A percentile compares a stretch with the other conserved stretches of the same genome.
Evolutionary conservation across 2,797 vertebrate genomes (phyloP).

Genomic region (Tarsius wallacei): DNA sequence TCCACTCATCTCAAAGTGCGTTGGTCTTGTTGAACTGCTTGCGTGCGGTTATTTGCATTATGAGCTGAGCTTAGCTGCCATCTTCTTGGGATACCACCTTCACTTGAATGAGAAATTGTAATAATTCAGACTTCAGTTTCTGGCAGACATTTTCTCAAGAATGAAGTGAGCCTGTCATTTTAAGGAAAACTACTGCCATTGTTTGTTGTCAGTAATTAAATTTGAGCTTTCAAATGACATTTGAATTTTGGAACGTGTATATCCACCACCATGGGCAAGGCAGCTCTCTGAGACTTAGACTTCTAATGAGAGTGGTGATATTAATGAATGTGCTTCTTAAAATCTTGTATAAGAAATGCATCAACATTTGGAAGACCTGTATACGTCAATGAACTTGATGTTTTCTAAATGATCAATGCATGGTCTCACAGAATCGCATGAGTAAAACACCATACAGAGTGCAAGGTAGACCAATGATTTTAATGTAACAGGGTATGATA

Average conservation of each 20-base stretch:
- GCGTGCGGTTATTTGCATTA: not conserved
- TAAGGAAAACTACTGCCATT: not conserved
- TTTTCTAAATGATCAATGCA: not conserved
- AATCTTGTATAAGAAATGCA: not conserved
- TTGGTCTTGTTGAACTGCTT: not conserved
- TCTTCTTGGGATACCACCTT: not conserved
- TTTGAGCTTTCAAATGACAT: slow-evolving; percentile 14
- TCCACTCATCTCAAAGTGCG: accelerated
- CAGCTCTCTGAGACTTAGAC: not conserved
- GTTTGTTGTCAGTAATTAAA: not conserved
- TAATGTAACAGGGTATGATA: not conserved
- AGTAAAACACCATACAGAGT: slow-evolving; percentile 16
- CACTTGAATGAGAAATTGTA: not conserved
- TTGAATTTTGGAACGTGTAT: slow-evolving; percentile 1
- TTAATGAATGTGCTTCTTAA: not conserved
- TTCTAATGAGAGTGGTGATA: not conserved
- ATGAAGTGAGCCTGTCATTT: no score
- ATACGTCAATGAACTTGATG: not conserved
- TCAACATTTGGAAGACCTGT: not conserved
- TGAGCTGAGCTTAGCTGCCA: not conserved
- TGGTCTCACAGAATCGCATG: not conserved
- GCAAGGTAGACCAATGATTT: not conserved
- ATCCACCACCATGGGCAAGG: not conserved
- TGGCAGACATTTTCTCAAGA: not conserved
- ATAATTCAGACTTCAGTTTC: not conserved